phyloP scores from a whole-genome alignment of 1,140 invertebrate species.

The Sitophilus oryzae region DNA sequence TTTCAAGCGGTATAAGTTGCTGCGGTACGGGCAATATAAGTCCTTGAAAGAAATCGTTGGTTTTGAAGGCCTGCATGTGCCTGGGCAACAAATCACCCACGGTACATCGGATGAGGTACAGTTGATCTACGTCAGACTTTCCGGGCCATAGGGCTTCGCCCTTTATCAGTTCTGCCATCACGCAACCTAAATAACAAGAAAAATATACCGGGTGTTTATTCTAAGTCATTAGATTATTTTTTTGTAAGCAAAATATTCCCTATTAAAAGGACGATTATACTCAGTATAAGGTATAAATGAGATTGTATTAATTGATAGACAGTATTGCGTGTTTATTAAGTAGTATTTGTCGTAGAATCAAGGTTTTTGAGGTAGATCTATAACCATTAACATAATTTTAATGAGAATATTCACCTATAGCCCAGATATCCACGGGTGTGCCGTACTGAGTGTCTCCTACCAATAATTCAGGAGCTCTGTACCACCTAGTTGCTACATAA shows the following conservation, averaged over 20 bases:
- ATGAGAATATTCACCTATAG: constrained; percentile 55
- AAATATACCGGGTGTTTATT: no score
- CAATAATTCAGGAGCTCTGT: constrained; percentile 90
- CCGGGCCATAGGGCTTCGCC: constrained; percentile 97
- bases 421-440: constrained; percentile 96
- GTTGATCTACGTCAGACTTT: constrained; percentile 96
- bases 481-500: constrained; percentile 99
- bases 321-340: no score
- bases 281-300: no score
- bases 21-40: constrained; percentile 87
- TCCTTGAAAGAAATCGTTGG: constrained; percentile 94
- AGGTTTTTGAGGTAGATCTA: no score
- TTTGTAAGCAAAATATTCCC: no score
- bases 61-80: constrained; percentile 92
- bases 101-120: constrained; percentile 91
- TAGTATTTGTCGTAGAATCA: no score
- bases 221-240: no score
- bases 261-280: no score
- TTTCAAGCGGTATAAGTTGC: constrained; percentile 69
- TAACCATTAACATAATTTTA: no score
- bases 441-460: constrained; percentile 98
- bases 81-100: constrained; percentile 85
- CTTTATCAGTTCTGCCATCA: constrained; percentile 90
- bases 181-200: constrained; percentile 61
- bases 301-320: no score